These are phyloP conservation scores for Paralvinella palmiformis DNA, from an alignment of 1,140 invertebrate genomes.

Conservation along the genomic window DNA sequence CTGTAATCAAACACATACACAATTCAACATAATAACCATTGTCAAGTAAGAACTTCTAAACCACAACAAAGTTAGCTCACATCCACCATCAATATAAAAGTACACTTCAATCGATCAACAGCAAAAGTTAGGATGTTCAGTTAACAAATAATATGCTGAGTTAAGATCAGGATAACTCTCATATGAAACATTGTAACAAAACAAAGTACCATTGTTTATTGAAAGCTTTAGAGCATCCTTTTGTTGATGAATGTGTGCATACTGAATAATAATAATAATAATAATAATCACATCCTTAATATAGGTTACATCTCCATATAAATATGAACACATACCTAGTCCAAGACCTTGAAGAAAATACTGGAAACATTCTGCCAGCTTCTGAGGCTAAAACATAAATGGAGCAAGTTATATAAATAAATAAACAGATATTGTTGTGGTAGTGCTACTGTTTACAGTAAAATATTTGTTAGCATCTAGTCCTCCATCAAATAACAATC, in stretches of 20 bases:
- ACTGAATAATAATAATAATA: background rate
- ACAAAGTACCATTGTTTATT: background rate
- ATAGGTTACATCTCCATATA: background rate
- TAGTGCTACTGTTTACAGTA: no score
- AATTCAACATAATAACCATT: background rate
- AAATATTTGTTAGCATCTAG: no score
- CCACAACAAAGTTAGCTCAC: no score
- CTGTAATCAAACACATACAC: no score
- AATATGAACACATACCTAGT: slow-evolving; percentile 48
- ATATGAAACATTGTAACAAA: slow-evolving; percentile 11
- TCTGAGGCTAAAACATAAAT: slow-evolving; percentile 61
- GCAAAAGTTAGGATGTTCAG: no score
- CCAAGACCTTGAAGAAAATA: slow-evolving; percentile 77
- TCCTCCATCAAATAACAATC: no score
- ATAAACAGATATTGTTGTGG: no score
- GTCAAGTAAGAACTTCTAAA: no score
- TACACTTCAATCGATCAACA: no score
- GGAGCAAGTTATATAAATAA: background rate
- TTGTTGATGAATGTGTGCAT: background rate
- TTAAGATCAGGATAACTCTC: no score
- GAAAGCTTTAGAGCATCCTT: background rate
- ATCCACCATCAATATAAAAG: no score
- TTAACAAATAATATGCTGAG: no score
- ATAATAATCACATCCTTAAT: background rate
- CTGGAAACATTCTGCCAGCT: slow-evolving; percentile 71